A percentile compares a stretch with the other conserved stretches of the same genome.
These are phyloP conservation scores for Eueremaeus valkanovi DNA, from an alignment of 2,888 invertebrate species.

Conservation along the genomic window DNA sequence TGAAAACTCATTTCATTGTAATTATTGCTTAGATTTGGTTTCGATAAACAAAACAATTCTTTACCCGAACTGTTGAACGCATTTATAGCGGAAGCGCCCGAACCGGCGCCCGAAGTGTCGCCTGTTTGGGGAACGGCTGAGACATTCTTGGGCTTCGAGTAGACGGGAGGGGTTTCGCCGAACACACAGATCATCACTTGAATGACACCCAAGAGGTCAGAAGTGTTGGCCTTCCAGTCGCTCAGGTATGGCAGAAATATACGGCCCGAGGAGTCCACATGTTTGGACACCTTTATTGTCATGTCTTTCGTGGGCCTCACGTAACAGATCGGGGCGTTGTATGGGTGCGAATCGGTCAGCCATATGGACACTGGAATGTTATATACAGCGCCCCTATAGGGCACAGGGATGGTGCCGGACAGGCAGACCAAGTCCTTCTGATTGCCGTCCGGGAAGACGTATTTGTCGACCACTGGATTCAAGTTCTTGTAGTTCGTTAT, in stretches of 20 bases:
- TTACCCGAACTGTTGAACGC: slow-evolving; percentile 22
- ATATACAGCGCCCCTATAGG: slow-evolving; percentile 80
- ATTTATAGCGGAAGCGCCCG: background rate
- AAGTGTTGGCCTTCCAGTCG: slow-evolving; percentile 67
- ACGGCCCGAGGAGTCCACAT: slow-evolving; percentile 91
- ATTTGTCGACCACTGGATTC: slow-evolving; percentile 62
- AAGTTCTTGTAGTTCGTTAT: slow-evolving; percentile 64
- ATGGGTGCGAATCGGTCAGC: slow-evolving; percentile 95
- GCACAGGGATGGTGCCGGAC: slow-evolving; percentile 87
- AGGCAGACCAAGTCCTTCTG: slow-evolving; percentile 75
- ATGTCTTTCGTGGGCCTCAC: slow-evolving; percentile 92
- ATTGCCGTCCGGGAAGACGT: slow-evolving; percentile 81
- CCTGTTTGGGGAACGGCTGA: slow-evolving; percentile 12
- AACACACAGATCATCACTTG: slow-evolving; percentile 88
- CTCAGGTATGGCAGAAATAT: slow-evolving; percentile 94
- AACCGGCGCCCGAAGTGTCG: slow-evolving; percentile 18
- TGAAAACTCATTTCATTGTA: background rate
- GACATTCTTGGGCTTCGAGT: slow-evolving; percentile 50
- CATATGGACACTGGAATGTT: slow-evolving; percentile 96
- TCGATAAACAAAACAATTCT: slow-evolving; percentile 21
- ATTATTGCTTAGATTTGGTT: background rate
- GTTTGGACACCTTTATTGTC: slow-evolving; percentile 89
- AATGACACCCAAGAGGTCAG: slow-evolving; percentile 76
- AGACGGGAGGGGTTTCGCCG: slow-evolving; percentile 90
- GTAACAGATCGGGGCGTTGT: slow-evolving; percentile 80